Evolutionary conservation across 1,140 invertebrate genomes (phyloP).

Genomic region (Centruroides sculpturatus): DNA sequence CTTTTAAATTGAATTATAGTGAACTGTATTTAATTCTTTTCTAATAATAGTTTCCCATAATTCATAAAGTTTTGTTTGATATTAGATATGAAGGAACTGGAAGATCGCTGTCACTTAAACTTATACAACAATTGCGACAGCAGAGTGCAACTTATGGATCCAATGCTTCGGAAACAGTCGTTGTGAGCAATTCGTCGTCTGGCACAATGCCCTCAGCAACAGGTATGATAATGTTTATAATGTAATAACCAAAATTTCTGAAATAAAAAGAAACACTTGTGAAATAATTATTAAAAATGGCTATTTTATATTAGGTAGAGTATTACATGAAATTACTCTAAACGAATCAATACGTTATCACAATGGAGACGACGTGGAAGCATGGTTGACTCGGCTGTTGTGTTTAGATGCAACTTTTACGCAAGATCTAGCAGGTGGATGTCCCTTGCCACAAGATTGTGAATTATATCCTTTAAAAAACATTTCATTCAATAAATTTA

Average conservation of each 20-base stretch:
- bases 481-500: too few species aligned
- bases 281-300: too few species aligned
- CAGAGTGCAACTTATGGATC: slow-evolving; percentile 28
- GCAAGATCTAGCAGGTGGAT: slow-evolving; percentile 45
- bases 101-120: slow-evolving; percentile 83
- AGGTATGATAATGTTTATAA: too few species aligned
- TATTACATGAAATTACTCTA: slow-evolving; percentile 43
- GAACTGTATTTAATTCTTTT: too few species aligned
- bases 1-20: too few species aligned
- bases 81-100: slow-evolving; percentile 91
- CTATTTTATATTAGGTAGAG: slow-evolving; percentile 23
- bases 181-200: too few species aligned
- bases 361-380: slow-evolving; percentile 71
- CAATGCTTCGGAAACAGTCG: background rate
- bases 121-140: slow-evolving; percentile 72
- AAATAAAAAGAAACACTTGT: too few species aligned
- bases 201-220: too few species aligned
- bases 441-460: slow-evolving; percentile 73
- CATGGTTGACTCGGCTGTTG: slow-evolving; percentile 79
- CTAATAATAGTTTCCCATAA: too few species aligned
- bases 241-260: too few species aligned
- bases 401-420: slow-evolving; percentile 63
- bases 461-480: slow-evolving; percentile 49
- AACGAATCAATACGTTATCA: slow-evolving; percentile 93
- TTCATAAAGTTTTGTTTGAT: background rate